These are phyloP conservation scores for Harpalus rubripes DNA, from an alignment of 2,888 invertebrate species.

Conservation along the genomic window DNA sequence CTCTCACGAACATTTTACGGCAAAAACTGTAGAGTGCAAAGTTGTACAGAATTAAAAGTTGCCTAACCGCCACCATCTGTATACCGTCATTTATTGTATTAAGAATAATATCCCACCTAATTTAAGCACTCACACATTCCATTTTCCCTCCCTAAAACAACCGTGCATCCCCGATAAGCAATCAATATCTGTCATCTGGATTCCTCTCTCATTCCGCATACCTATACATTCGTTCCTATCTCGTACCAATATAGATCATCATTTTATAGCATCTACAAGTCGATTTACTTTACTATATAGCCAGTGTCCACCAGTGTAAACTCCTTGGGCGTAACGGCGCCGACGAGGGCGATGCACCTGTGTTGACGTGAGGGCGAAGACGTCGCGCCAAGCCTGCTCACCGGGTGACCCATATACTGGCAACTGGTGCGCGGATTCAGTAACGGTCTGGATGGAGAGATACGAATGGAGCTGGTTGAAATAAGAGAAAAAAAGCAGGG, in stretches of 20 bases:
- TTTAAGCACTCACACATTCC: background rate
- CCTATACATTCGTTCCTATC: too few relatives aligned
- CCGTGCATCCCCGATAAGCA: background rate
- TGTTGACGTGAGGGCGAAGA: conserved; percentile 34
- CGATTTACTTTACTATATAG: background rate
- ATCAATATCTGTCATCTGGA: too few relatives aligned
- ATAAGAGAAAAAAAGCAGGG: background rate
- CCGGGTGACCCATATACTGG: conserved; percentile 62
- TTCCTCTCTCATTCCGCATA: too few relatives aligned
- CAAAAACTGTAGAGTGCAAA: too few relatives aligned
- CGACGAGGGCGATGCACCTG: conserved; percentile 43
- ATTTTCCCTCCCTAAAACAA: background rate
- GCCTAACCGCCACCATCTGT: too few relatives aligned
- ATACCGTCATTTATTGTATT: background rate
- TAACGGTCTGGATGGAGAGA: background rate
- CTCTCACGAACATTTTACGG: too few relatives aligned
- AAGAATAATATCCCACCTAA: background rate
- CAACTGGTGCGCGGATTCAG: background rate
- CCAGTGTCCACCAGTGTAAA: background rate
- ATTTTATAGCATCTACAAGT: too few relatives aligned
- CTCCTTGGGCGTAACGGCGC: background rate
- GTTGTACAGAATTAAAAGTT: too few relatives aligned
- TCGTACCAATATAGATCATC: too few relatives aligned
- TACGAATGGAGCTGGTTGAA: background rate
- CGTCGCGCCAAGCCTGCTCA: conserved; percentile 51